Evolutionary conservation across 2,888 invertebrate species (phyloP).

Genomic region (Diarsia dahlii): DNA sequence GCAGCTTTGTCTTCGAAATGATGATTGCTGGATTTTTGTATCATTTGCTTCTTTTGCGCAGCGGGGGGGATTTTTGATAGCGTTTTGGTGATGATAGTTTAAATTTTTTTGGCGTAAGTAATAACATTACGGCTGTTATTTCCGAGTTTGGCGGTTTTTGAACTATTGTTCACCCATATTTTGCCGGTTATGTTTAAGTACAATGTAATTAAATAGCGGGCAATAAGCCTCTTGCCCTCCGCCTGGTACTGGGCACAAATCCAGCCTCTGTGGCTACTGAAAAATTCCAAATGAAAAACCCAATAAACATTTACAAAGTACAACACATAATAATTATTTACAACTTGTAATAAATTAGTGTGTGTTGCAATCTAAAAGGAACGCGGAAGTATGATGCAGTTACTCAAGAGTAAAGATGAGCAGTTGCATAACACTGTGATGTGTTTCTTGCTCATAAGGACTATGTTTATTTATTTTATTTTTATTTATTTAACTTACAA

Average conservation of each 20-base stretch:
- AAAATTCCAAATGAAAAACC: not conserved
- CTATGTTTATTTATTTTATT: too few relatives aligned
- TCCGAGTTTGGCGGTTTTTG: too few relatives aligned
- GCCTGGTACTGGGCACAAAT: not conserved
- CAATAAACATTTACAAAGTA: not conserved
- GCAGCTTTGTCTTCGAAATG: conserved; percentile 30
- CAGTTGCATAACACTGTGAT: not conserved
- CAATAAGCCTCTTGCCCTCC: not conserved
- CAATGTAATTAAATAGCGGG: not conserved
- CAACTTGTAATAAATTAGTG: too few relatives aligned
- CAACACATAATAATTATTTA: too few relatives aligned
- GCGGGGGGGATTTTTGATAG: conserved; percentile 8
- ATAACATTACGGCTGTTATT: not conserved
- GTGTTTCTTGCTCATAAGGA: not conserved
- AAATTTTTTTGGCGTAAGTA: not conserved
- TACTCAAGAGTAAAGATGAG: conserved; percentile 10
- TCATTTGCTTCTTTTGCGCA: conserved; percentile 32
- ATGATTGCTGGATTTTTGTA: conserved; percentile 39
- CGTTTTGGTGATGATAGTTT: not conserved
- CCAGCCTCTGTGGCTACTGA: not conserved
- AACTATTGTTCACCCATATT: too few relatives aligned
- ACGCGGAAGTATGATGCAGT: not conserved
- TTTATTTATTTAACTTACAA: too few relatives aligned
- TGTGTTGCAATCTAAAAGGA: not conserved
- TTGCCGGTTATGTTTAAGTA: not conserved